phyloP scores from a whole-genome alignment of 2,113 vertebrate species.

The Pterocles burchelli region DNA sequence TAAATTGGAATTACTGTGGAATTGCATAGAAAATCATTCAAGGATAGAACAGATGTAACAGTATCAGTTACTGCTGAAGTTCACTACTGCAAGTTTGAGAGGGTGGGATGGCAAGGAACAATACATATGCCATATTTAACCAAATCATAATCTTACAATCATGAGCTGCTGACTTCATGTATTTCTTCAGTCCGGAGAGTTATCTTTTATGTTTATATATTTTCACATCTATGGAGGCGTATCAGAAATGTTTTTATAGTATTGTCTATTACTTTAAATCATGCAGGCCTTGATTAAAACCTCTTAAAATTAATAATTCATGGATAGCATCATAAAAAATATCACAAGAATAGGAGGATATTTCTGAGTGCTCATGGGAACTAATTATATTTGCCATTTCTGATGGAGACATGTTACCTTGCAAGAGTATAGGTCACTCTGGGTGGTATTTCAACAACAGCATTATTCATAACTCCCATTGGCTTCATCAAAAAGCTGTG shows the following conservation, averaged over 20 bases:
- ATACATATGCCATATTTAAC: background rate
- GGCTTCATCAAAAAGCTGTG: background rate
- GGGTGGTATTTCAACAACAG: background rate
- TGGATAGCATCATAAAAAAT: background rate
- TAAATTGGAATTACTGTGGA: background rate
- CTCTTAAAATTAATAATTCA: background rate
- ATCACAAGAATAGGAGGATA: background rate
- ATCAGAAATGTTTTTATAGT: background rate
- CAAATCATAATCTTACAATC: background rate
- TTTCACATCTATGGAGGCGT: background rate
- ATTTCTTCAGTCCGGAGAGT: background rate
- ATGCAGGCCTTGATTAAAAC: background rate
- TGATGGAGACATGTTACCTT: background rate
- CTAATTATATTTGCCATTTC: slow-evolving; percentile 1
- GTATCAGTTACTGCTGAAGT: background rate
- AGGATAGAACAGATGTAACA: background rate
- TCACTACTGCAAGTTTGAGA: background rate
- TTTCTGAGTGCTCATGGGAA: background rate
- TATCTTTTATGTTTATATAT: background rate
- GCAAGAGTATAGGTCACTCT: background rate
- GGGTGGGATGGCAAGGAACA: background rate
- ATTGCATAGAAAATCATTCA: background rate
- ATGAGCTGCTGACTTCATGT: background rate
- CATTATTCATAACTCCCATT: background rate
- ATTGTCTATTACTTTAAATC: background rate